Conservation (phyloP, 2,797 vertebrate genomes). For the Kryptopterus vitreolus region DNA sequence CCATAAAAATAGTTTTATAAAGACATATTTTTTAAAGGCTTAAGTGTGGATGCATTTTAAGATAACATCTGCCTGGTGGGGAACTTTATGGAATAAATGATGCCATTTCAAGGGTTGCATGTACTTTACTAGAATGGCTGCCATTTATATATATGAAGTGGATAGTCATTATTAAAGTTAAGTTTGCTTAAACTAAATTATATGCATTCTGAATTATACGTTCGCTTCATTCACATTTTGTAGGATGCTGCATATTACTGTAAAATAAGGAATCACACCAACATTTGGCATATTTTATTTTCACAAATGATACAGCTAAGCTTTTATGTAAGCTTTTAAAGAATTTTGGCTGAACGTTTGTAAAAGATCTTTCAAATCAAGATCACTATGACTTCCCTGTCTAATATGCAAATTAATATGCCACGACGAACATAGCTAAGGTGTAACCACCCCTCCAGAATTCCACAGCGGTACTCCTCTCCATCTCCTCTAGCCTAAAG, state of each 20-base stretch:
- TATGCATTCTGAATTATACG: background rate
- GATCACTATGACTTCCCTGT: constrained; percentile 10
- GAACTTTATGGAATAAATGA: background rate
- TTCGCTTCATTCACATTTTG: background rate
- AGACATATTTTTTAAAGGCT: too few relatives aligned
- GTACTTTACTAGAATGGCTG: background rate
- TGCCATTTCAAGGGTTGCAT: background rate
- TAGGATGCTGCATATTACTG: background rate
- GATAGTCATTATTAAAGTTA: background rate
- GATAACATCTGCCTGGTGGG: background rate
- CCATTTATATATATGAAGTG: background rate
- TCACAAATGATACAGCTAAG: constrained; percentile 6
- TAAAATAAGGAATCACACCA: background rate
- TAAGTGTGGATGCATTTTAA: background rate
- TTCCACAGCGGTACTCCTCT: constrained; percentile 34
- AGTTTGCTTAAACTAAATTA: background rate
- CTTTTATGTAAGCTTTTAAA: constrained; percentile 13
- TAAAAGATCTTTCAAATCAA: constrained; percentile 8
- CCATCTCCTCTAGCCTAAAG: constrained; percentile 23
- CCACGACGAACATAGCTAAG: constrained; percentile 32
- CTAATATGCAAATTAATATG: constrained; percentile 33
- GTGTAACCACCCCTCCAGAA: constrained; percentile 33
- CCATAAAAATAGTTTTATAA: too few relatives aligned
- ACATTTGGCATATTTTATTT: background rate
- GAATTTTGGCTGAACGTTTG: background rate